Percentiles rank a stretch among this genome's conserved stretches.
Conservation (phyloP, 2,888 invertebrate species). For the Tromatobia lineatoria region DNA sequence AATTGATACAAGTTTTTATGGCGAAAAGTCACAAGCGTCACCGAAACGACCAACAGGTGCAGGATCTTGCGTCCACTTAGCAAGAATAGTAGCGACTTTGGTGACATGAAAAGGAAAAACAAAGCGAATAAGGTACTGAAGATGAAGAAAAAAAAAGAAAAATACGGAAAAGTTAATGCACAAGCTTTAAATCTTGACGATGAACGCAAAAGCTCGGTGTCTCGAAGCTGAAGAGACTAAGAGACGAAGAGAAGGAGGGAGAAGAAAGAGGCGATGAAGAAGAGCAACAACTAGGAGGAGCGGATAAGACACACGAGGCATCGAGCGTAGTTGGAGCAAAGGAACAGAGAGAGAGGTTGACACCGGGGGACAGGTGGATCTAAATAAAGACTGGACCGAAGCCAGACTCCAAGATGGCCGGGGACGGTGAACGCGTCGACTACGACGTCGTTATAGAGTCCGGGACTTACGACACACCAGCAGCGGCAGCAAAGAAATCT, state of each 20-base stretch:
- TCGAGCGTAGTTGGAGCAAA: slow-evolving; percentile 4
- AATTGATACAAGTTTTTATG: neutral
- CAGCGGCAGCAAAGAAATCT: slow-evolving; percentile 46
- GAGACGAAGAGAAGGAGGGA: slow-evolving; percentile 2
- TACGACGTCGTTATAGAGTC: slow-evolving; percentile 65
- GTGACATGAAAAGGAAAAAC: neutral
- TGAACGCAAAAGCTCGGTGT: neutral
- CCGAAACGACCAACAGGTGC: neutral
- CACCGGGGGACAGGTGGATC: slow-evolving; percentile 85
- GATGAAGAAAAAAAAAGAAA: slow-evolving; percentile 12
- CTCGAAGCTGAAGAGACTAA: neutral
- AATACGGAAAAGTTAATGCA: slow-evolving; percentile 36
- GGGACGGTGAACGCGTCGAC: slow-evolving; percentile 58
- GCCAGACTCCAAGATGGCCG: slow-evolving; percentile 83
- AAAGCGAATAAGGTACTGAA: neutral
- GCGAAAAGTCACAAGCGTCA: neutral
- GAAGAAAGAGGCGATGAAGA: slow-evolving; percentile 24
- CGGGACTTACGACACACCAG: slow-evolving; percentile 70
- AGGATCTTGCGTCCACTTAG: neutral
- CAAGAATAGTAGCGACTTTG: neutral
- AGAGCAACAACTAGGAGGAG: slow-evolving; percentile 22
- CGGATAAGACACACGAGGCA: slow-evolving; percentile 35
- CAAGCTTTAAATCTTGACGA: slow-evolving; percentile 6
- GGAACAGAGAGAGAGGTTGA: slow-evolving; percentile 65
- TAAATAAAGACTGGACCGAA: slow-evolving; percentile 85